phyloP scores from a whole-genome alignment of 1,140 invertebrate species.

The Phortica variegata region DNA sequence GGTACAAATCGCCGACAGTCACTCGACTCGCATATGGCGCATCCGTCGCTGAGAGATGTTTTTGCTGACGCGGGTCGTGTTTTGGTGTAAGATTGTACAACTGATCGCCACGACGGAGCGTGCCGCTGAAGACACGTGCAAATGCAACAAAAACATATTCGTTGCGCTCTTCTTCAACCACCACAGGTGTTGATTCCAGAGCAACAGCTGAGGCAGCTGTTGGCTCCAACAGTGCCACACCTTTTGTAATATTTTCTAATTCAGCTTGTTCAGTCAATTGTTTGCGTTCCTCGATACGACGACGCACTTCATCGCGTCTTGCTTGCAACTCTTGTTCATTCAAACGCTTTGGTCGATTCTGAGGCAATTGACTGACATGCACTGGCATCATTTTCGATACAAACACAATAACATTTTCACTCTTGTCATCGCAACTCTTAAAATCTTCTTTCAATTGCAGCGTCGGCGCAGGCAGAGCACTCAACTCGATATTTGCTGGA shows the following conservation, averaged over 20 bases:
- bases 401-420: constrained; percentile 81
- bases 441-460: constrained; percentile 76
- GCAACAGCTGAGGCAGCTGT: constrained; percentile 26
- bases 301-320: constrained; percentile 69
- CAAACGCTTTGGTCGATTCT: constrained; percentile 72
- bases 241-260: constrained; percentile 58
- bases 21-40: constrained; percentile 62
- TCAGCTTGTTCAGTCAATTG: constrained; percentile 59
- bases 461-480: constrained; percentile 69
- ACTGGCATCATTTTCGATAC: constrained; percentile 77
- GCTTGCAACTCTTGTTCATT: constrained; percentile 74
- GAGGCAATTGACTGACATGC: constrained; percentile 69
- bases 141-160: constrained; percentile 86
- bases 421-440: constrained; percentile 67
- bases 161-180: constrained; percentile 34
- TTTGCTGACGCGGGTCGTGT: constrained; percentile 72
- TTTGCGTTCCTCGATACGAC: constrained; percentile 63
- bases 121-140: constrained; percentile 91
- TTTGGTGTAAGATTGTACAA: constrained; percentile 87
- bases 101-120: constrained; percentile 72
- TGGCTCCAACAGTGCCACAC: constrained; percentile 54
- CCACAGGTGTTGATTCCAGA: constrained; percentile 19
- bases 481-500: constrained; percentile 68
- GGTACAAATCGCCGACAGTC: constrained; percentile 73
- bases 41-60: constrained; percentile 29